These are phyloP conservation scores for Hystrix brachyura DNA, from an alignment of 2,113 vertebrate genomes.

Conservation along the genomic window DNA sequence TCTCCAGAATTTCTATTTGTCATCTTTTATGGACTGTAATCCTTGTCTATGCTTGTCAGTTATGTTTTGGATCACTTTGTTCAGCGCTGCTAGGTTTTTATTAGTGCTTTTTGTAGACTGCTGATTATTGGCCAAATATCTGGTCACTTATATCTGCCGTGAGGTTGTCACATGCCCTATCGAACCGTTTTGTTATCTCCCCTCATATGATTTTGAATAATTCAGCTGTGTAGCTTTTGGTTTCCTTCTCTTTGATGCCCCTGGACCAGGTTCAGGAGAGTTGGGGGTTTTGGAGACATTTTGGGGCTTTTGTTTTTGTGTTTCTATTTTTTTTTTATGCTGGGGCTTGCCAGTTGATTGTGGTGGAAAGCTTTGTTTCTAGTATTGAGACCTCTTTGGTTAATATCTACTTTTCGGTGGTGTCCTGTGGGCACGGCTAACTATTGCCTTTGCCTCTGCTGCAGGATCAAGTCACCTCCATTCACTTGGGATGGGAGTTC, in stretches of 20 bases:
- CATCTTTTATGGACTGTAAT: background rate
- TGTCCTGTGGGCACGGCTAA: background rate
- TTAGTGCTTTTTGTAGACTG: background rate
- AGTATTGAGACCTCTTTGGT: background rate
- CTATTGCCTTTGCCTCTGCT: background rate
- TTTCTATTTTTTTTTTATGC: background rate
- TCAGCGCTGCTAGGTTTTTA: background rate
- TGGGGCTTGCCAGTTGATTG: background rate
- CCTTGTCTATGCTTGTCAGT: background rate
- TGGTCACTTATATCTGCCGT: background rate
- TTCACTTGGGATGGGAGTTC: background rate
- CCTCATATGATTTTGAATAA: background rate
- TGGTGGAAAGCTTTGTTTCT: background rate
- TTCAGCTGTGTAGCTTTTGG: background rate
- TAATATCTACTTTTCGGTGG: background rate
- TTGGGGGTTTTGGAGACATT: background rate
- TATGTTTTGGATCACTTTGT: background rate
- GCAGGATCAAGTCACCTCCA: background rate
- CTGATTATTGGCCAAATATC: background rate
- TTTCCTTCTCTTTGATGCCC: background rate
- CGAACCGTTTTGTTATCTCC: background rate
- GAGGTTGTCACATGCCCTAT: background rate
- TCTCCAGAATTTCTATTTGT: background rate
- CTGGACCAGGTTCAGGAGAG: background rate
- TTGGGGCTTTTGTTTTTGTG: background rate